Evolutionary conservation across 1,140 invertebrate genomes (phyloP).

Genomic region (Drosophila novamexicana): DNA sequence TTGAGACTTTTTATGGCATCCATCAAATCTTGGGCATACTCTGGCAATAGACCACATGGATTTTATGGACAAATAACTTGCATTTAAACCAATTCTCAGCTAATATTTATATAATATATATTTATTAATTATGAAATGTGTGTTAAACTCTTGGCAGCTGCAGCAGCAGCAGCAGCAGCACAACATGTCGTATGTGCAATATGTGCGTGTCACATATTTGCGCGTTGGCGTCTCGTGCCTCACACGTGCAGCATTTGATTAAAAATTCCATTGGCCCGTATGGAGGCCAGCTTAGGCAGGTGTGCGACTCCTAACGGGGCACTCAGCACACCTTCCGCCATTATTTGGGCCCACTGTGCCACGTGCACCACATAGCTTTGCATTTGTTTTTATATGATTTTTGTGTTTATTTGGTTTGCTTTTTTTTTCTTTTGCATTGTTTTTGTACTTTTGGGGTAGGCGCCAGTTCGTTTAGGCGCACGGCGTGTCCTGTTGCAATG

Average conservation of each 20-base stretch:
- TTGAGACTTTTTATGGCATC: no score
- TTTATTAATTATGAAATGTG: slow-evolving; percentile 44
- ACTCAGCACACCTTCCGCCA: neutral
- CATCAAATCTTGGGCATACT: no score
- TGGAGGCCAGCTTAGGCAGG: neutral
- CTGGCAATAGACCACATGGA: no score
- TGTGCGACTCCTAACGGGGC: neutral
- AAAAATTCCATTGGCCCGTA: slow-evolving; percentile 63
- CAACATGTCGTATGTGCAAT: slow-evolving; percentile 15
- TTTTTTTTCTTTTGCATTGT: slow-evolving; percentile 21
- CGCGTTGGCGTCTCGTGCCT: slow-evolving; percentile 45
- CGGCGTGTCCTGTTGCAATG: slow-evolving; percentile 12
- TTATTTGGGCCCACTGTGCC: slow-evolving; percentile 8
- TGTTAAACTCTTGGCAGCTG: slow-evolving; percentile 4
- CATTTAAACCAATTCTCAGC: no score
- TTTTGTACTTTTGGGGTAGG: slow-evolving; percentile 66
- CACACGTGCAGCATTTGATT: slow-evolving; percentile 54
- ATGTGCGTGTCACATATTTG: slow-evolving; percentile 61
- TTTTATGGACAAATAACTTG: no score
- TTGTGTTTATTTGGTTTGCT: neutral
- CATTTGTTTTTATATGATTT: slow-evolving; percentile 4
- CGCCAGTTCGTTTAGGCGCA: slow-evolving; percentile 57
- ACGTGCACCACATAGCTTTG: slow-evolving; percentile 30
- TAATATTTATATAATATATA: slow-evolving; percentile 22
- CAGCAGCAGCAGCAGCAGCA: neutral